These are phyloP conservation scores for Drosophila kurseongensis DNA, from an alignment of 1,140 invertebrate species.

Conservation along the genomic window DNA sequence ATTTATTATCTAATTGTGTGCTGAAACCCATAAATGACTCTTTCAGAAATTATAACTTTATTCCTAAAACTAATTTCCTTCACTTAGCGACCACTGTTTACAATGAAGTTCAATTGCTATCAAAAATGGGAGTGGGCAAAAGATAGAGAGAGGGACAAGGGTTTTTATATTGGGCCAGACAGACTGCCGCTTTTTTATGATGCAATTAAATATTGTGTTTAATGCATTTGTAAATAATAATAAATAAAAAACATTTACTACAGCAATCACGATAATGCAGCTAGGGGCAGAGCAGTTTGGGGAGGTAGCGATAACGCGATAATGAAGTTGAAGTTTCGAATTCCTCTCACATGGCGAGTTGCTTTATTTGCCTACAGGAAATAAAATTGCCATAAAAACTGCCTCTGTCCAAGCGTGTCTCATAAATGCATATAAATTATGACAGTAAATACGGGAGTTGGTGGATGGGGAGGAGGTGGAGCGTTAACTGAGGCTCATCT, in stretches of 20 bases:
- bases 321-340: constrained; percentile 72
- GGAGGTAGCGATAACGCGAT: constrained; percentile 33
- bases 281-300: not conserved
- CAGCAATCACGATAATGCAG: constrained; percentile 69
- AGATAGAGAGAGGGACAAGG: constrained; percentile 5
- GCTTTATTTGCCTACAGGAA: constrained; percentile 70
- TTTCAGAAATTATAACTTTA: not conserved
- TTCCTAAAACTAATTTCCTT: not conserved
- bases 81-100: constrained; percentile 24
- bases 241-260: constrained; percentile 75
- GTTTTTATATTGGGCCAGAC: constrained; percentile 36
- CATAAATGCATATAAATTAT: constrained; percentile 76
- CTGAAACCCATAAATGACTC: not conserved
- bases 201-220: constrained; percentile 81
- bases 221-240: constrained; percentile 82
- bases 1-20: no score
- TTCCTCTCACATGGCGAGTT: constrained; percentile 39
- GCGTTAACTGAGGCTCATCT: constrained; percentile 36
- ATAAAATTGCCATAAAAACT: constrained; percentile 79
- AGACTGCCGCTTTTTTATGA: constrained; percentile 40
- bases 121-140: constrained; percentile 4
- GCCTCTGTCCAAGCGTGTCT: constrained; percentile 43
- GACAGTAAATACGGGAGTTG: constrained; percentile 21
- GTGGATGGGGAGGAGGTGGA: not conserved
- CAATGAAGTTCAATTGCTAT: constrained; percentile 34